Evolutionary conservation across 1,140 invertebrate genomes (phyloP).

Genomic region (Zaprionus lachaisei): DNA sequence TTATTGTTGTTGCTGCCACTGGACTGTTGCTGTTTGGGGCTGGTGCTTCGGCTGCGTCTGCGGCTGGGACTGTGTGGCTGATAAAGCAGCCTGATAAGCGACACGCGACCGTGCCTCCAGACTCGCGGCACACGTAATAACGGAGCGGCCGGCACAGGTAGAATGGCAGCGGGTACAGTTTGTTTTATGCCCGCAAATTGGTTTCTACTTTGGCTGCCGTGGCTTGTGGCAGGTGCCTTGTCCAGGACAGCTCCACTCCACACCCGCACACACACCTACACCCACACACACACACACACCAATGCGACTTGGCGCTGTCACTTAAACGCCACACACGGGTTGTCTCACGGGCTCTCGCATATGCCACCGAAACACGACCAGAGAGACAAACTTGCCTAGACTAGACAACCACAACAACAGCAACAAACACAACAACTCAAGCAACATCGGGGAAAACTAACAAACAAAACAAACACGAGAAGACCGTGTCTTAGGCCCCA

Average conservation of each 20-base stretch:
- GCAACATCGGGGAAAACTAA: slow-evolving; percentile 9
- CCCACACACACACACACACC: slow-evolving; percentile 10
- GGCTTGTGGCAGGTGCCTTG: slow-evolving; percentile 57
- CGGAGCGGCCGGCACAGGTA: slow-evolving; percentile 29
- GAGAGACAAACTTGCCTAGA: slow-evolving; percentile 17
- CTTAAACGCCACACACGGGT: slow-evolving; percentile 42
- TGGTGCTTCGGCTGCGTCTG: slow-evolving; percentile 5
- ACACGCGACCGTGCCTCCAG: slow-evolving; percentile 63
- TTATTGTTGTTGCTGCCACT: slow-evolving; percentile 12
- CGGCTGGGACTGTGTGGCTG: slow-evolving; percentile 22
- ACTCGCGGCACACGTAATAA: slow-evolving; percentile 36
- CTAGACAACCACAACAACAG: not conserved
- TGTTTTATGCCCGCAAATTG: slow-evolving; percentile 79
- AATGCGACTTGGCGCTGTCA: slow-evolving; percentile 38
- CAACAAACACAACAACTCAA: not conserved
- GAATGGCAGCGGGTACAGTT: slow-evolving; percentile 54
- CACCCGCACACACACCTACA: not conserved
- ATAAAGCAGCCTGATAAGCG: slow-evolving; percentile 77
- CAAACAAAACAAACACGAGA: slow-evolving; percentile 24
- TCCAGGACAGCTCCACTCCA: slow-evolving; percentile 25
- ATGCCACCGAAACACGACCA: slow-evolving; percentile 60
- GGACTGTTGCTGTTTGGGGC: slow-evolving; percentile 1
- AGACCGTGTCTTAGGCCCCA: slow-evolving; percentile 34
- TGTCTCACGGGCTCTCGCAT: slow-evolving; percentile 40
- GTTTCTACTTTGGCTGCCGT: slow-evolving; percentile 44